Percentiles rank a stretch among this genome's conserved stretches.
Conservation (phyloP, 1,140 invertebrate genomes). For the Ganaspis sp. region DNA sequence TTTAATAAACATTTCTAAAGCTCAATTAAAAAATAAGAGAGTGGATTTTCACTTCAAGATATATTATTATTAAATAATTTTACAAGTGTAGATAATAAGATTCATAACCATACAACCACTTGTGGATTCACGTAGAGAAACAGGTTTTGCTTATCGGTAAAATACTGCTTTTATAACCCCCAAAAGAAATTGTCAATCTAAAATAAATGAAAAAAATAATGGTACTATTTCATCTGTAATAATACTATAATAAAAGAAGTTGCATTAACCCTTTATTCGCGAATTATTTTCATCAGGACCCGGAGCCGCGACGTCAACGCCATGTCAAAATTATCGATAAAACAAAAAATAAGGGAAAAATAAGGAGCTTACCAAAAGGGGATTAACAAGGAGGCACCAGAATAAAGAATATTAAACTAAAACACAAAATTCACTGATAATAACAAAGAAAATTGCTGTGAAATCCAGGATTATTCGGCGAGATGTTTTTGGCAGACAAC, state of each 20-base stretch:
- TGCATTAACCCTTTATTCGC: not conserved
- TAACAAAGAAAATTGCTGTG: not conserved
- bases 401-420: not conserved
- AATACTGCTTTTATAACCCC: not conserved
- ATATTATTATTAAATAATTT: too few relatives aligned
- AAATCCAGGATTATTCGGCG: not conserved
- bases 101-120: constrained; percentile 10
- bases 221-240: not conserved
- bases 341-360: not conserved
- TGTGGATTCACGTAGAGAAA: not conserved
- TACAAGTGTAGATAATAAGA: not conserved
- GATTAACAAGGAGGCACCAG: not conserved
- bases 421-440: constrained; percentile 10
- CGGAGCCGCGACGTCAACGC: not conserved
- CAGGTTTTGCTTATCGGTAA: not conserved
- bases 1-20: too few relatives aligned
- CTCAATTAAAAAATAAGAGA: too few relatives aligned
- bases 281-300: not conserved
- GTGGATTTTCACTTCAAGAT: too few relatives aligned
- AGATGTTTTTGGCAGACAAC: constrained; percentile 10
- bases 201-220: not conserved
- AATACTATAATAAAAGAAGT: not conserved
- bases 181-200: not conserved
- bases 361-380: not conserved
- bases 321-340: not conserved